Percentiles rank a stretch among this genome's conserved stretches.
These are phyloP conservation scores for Drosophila kepulauana DNA, from an alignment of 1,140 invertebrate species.

Conservation along the genomic window DNA sequence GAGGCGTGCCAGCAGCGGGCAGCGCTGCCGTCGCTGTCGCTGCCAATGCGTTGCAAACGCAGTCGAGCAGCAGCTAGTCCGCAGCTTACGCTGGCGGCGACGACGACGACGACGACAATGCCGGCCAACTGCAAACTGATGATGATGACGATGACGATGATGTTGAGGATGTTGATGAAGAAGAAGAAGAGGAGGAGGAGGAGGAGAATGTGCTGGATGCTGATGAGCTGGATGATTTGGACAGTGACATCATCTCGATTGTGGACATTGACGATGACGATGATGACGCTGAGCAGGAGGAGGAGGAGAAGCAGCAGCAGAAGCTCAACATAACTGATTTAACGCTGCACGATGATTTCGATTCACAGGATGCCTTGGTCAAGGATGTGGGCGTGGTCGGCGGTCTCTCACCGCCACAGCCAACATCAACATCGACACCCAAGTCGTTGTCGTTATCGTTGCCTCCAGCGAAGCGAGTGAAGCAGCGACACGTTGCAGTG, in stretches of 20 bases:
- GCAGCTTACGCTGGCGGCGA: slow-evolving; percentile 42
- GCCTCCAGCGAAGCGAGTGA: slow-evolving; percentile 49
- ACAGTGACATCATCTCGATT: slow-evolving; percentile 68
- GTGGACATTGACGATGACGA: slow-evolving; percentile 66
- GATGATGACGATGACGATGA: slow-evolving; percentile 18
- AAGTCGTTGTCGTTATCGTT: background rate
- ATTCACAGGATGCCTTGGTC: slow-evolving; percentile 74
- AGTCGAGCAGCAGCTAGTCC: slow-evolving; percentile 80
- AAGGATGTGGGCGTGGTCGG: slow-evolving; percentile 71
- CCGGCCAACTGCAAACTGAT: slow-evolving; percentile 26
- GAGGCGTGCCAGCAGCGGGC: slow-evolving; percentile 29
- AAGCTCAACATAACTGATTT: slow-evolving; percentile 33
- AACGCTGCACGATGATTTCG: slow-evolving; percentile 49
- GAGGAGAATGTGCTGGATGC: slow-evolving; percentile 3
- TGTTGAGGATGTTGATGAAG: slow-evolving; percentile 13
- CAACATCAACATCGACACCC: background rate
- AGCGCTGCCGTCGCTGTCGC: slow-evolving; percentile 22
- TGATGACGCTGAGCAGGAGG: slow-evolving; percentile 31
- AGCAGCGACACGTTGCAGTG: slow-evolving; percentile 47
- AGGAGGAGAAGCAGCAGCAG: slow-evolving; percentile 27
- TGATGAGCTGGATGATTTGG: slow-evolving; percentile 35
- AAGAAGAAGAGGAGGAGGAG: slow-evolving; percentile 17
- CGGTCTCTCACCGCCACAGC: slow-evolving; percentile 20
- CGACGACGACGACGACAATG: slow-evolving; percentile 11
- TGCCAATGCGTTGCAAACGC: slow-evolving; percentile 64